Conservation (phyloP, 2,888 invertebrate genomes). For the Ichneumon xanthorius region DNA sequence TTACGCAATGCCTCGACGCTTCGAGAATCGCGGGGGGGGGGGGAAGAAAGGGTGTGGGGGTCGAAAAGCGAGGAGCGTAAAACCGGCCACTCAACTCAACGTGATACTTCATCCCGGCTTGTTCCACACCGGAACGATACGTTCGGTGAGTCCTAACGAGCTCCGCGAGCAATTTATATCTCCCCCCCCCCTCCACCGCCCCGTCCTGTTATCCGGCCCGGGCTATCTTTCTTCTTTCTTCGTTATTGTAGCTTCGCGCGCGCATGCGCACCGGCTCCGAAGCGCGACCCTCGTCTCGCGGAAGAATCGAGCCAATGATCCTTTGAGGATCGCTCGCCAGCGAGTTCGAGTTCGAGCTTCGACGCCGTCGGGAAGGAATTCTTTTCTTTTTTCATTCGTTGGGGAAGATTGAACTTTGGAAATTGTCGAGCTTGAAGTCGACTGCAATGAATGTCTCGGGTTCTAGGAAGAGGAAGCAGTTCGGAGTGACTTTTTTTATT, state of each 20-base stretch:
- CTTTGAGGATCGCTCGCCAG: constrained; percentile 18
- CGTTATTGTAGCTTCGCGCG: constrained; percentile 6
- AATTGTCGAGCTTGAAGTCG: no score
- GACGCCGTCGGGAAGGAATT: no score
- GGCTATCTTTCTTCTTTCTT: constrained; percentile 27
- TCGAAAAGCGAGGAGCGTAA: constrained; percentile 56
- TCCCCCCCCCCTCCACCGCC: background rate
- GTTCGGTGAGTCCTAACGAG: constrained; percentile 62
- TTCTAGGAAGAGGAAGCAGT: no score
- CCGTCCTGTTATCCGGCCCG: background rate
- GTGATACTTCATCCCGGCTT: constrained; percentile 52
- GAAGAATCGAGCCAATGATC: constrained; percentile 43
- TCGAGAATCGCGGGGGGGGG: constrained; percentile 37
- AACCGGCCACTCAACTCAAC: constrained; percentile 58
- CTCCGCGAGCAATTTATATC: constrained; percentile 62
- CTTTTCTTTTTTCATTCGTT: no score
- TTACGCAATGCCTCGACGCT: constrained; percentile 59
- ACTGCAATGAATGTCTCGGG: no score
- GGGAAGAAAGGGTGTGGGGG: constrained; percentile 1
- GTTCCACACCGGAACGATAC: constrained; percentile 58
- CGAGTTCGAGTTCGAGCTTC: constrained; percentile 35
- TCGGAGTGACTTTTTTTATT: no score
- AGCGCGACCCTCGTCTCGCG: constrained; percentile 1
- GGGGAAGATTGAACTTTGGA: no score
- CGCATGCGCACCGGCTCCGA: background rate